Evolutionary conservation across 2,113 vertebrate genomes (phyloP).

Genomic region (Mellivora capensis): DNA sequence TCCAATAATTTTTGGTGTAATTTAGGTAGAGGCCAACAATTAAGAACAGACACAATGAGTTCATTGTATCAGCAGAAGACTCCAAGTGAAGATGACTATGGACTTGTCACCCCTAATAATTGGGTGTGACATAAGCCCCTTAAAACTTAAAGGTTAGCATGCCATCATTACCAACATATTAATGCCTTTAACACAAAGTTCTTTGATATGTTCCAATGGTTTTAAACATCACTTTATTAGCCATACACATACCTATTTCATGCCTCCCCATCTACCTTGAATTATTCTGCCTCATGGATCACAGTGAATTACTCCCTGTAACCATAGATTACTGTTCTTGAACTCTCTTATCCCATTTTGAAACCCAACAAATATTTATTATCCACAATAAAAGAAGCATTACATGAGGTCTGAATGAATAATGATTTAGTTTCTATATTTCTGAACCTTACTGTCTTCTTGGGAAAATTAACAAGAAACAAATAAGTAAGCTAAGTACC

Average conservation of each 20-base stretch:
- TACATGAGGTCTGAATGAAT: not conserved
- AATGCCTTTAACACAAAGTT: not conserved
- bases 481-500: not conserved
- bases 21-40: not conserved
- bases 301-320: not conserved
- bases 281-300: not conserved
- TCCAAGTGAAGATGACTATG: not conserved
- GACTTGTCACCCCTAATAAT: not conserved
- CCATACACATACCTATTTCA: not conserved
- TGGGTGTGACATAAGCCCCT: not conserved
- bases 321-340: not conserved
- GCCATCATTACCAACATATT: not conserved
- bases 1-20: not conserved
- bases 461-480: not conserved
- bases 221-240: not conserved
- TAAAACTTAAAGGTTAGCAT: not conserved
- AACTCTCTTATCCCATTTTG: not conserved
- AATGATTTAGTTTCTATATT: not conserved
- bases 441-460: not conserved
- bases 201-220: not conserved
- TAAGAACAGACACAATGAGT: not conserved
- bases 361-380: constrained; percentile 8
- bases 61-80: not conserved
- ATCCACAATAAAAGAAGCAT: not conserved
- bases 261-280: not conserved